phyloP scores from a whole-genome alignment of 1,140 invertebrate species.

The Hyles vespertilio region DNA sequence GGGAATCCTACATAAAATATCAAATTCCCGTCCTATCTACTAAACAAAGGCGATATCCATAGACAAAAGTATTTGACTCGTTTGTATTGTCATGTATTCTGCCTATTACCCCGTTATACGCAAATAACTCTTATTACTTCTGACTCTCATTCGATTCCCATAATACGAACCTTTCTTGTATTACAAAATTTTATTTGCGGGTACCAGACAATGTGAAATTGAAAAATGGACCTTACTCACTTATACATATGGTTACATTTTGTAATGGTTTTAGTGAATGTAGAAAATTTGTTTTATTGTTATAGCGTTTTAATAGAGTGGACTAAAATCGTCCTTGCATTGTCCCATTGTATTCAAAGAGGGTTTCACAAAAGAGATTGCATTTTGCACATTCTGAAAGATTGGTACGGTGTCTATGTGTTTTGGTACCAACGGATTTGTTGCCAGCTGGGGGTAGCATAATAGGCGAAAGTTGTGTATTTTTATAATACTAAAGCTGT shows the following conservation, averaged over 20 bases:
- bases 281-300: conserved; percentile 17
- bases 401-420: conserved; percentile 31
- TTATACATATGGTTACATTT: too few species aligned
- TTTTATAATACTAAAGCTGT: too few species aligned
- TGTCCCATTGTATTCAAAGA: conserved; percentile 54
- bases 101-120: conserved; percentile 6
- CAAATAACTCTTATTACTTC: conserved; percentile 7
- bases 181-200: neutral
- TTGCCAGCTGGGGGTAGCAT: conserved; percentile 29
- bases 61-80: too few species aligned
- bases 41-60: too few species aligned
- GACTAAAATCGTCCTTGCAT: conserved; percentile 65
- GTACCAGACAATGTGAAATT: too few species aligned
- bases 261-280: too few species aligned
- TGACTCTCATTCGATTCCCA: neutral
- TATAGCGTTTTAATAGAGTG: conserved; percentile 64
- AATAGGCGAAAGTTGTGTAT: too few species aligned
- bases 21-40: too few species aligned
- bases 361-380: conserved; percentile 49
- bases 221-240: too few species aligned
- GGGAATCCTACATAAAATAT: too few species aligned
- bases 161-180: conserved; percentile 5
- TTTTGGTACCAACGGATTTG: conserved; percentile 21
- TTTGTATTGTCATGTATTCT: conserved; percentile 5
- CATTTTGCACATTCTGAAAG: conserved; percentile 33